Evolutionary conservation across 2,888 invertebrate species (phyloP), one percentile per base, ranked within the genome.

Genomic region (Portevinia maculata): DNA sequence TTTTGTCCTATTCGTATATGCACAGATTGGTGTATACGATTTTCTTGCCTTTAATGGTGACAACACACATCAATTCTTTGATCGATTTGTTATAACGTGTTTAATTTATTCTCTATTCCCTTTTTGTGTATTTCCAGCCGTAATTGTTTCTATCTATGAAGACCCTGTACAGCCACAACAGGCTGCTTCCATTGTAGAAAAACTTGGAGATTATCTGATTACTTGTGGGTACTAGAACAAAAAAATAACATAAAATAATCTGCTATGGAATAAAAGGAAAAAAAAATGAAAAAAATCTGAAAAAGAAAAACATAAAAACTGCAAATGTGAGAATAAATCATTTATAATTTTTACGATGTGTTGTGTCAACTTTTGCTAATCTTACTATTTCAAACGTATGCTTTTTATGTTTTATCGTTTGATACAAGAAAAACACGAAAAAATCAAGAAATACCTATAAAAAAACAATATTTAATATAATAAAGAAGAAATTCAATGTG

Each of bases 91-190:
- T 67, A 39, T 73, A 65, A 65, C 52, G 28, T 75, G 59, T 67
- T 83, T 55, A 53, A 5, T 81, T 60, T 46, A 50, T 67, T 69
- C 0, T 39, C 50, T 28, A 34, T 62, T 44, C 34, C n/a, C 37
- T 53, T 65, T 57, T 74, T 85, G 91, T 91, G 91, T 78, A 73
- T 89, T 94, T 94, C 78, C 93, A 96, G 96, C 97, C 91, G 96
- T 97, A 92, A 97, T 97, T 92, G 95, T 97, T 91, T 96, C 97
- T 92, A 94, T 97, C 91, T 97, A 97, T 91, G 96, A 97, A 94
- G 97, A 97, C 93, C 97, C 97, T 91, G 97, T 97, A 92, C 97
- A 97, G 93, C 97, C 97, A 92, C 97, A 97, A 92, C 97, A 97
- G 93, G 97, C 97, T 91, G 97, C 97, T 92, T 97, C 97, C 88